phyloP scores from a whole-genome alignment of 2,888 invertebrate genomes.

The Heteropelma amictum region DNA sequence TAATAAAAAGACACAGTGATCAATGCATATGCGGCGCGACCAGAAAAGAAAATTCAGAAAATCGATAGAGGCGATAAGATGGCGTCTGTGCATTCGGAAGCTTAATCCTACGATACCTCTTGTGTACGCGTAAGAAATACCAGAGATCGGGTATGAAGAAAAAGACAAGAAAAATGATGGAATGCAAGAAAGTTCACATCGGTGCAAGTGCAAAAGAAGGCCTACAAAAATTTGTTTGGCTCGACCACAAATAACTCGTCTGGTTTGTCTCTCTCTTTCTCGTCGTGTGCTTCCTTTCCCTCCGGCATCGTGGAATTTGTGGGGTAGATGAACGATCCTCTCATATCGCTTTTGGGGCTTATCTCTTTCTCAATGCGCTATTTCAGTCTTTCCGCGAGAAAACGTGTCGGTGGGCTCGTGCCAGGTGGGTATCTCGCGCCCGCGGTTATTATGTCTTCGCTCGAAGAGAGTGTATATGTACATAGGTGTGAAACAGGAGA shows the following conservation, averaged over 20 bases:
- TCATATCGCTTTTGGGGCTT: constrained; percentile 40
- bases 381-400: neutral
- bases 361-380: constrained; percentile 23
- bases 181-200: neutral
- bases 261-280: neutral
- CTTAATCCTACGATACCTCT: no score
- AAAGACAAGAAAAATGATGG: neutral
- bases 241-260: constrained; percentile 24
- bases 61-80: no score
- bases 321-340: constrained; percentile 58
- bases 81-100: no score
- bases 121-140: no score
- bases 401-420: constrained; percentile 45
- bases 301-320: constrained; percentile 58
- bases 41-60: no score
- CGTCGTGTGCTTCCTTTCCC: constrained; percentile 10
- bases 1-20: no score
- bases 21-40: no score
- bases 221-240: constrained; percentile 11
- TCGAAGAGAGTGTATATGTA: neutral
- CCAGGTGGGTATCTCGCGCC: constrained; percentile 60
- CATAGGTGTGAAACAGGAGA: constrained; percentile 12
- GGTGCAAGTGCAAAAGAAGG: no score
- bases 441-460: constrained; percentile 40
- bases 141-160: neutral